phyloP scores from a whole-genome alignment of 2,113 vertebrate species.

The Notechis scutatus region DNA sequence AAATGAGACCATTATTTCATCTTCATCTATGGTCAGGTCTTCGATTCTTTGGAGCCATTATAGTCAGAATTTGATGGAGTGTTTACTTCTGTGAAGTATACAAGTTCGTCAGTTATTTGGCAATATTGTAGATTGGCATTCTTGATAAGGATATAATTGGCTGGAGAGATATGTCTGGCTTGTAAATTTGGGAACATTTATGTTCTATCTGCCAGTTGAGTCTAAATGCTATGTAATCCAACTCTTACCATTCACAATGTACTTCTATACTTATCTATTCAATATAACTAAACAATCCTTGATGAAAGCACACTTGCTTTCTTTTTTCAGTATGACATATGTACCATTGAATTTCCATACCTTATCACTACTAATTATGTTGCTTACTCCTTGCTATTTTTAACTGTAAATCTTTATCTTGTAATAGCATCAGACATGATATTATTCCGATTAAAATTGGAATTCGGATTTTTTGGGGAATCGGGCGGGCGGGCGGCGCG shows the following conservation, averaged over 20 bases:
- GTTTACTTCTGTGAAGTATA: neutral
- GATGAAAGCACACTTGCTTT: neutral
- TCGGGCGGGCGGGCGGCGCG: no score
- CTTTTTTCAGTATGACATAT: neutral
- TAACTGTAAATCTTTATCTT: neutral
- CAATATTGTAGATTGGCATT: neutral
- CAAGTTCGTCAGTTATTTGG: neutral
- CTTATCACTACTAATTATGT: neutral
- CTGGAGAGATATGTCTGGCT: neutral
- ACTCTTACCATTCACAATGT: neutral
- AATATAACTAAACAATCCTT: neutral
- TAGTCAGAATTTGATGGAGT: neutral
- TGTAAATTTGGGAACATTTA: neutral
- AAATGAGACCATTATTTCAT: neutral
- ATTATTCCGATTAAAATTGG: no score
- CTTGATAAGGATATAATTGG: neutral
- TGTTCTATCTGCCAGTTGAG: neutral
- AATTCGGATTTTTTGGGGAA: no score
- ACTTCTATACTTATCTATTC: neutral
- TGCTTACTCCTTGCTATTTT: neutral
- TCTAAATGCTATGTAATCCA: neutral
- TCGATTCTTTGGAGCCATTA: neutral
- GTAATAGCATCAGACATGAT: no score
- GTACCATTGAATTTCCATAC: neutral
- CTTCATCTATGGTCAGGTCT: neutral